Conservation (phyloP, 1,140 invertebrate genomes). For the Macrobrachium rosenbergii region DNA sequence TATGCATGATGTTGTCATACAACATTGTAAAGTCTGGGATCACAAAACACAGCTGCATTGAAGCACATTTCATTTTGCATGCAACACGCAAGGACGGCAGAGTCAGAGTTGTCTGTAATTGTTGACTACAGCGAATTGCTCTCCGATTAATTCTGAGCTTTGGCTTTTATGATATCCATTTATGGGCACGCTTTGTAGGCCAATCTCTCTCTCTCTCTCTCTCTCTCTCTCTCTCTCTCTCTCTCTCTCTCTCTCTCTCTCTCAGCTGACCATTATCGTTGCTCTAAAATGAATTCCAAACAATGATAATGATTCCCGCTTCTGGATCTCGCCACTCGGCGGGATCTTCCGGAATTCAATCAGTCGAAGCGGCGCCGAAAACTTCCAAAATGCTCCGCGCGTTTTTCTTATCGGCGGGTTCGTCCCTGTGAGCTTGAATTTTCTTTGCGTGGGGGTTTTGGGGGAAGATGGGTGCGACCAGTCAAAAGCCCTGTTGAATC, state of each 20-base stretch:
- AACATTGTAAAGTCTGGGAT: no score
- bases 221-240: conserved; percentile 30
- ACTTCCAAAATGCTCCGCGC: not conserved
- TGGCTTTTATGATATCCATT: no score
- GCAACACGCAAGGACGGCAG: no score
- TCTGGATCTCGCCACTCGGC: conserved; percentile 49
- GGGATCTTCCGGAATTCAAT: conserved; percentile 56
- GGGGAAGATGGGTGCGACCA: no score
- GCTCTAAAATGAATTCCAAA: conserved; percentile 51
- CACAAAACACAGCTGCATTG: no score
- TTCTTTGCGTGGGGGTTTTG: not conserved
- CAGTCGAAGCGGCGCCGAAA: conserved; percentile 23
- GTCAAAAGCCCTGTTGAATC: no score
- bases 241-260: conserved; percentile 3
- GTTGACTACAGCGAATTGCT: no score
- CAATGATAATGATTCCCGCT: conserved; percentile 55
- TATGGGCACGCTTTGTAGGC: no score
- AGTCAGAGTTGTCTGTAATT: no score
- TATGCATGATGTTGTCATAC: no score
- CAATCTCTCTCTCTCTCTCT: not conserved
- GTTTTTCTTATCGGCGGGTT: not conserved
- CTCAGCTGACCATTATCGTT: not conserved
- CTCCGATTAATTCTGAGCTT: no score
- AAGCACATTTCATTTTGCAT: no score
- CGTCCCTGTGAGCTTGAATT: not conserved